Percentiles rank a stretch among this genome's conserved stretches.
phyloP scores from a whole-genome alignment of 2,113 vertebrate genomes.

The Bubo bubo region DNA sequence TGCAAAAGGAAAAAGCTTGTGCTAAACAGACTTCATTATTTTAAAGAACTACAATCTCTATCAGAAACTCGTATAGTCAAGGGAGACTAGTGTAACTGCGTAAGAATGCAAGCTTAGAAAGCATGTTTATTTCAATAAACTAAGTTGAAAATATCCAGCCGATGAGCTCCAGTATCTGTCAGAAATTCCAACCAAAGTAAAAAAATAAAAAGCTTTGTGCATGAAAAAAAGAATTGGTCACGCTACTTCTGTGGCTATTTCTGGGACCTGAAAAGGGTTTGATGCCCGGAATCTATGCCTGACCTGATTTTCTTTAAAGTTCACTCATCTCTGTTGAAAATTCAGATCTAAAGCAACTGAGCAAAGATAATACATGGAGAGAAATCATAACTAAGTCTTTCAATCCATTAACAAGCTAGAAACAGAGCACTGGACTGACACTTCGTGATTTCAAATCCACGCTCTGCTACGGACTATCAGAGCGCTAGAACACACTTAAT shows the following conservation, averaged over 20 bases:
- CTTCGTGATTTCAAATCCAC: neutral
- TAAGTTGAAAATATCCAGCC: neutral
- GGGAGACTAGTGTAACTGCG: neutral
- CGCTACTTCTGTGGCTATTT: constrained; percentile 44
- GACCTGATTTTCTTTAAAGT: constrained; percentile 70
- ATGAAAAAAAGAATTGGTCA: neutral
- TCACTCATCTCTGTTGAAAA: constrained; percentile 20
- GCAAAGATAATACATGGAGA: neutral
- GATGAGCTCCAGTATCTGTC: neutral
- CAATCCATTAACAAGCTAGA: neutral
- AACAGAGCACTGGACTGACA: neutral
- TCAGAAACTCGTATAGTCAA: neutral
- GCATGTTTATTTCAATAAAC: neutral
- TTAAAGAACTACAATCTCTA: neutral
- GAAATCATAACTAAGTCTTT: neutral
- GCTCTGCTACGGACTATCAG: neutral
- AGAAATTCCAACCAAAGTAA: neutral
- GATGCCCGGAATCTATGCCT: constrained; percentile 59
- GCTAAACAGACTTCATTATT: neutral
- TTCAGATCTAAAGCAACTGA: neutral
- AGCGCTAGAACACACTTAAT: accelerated
- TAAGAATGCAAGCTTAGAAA: neutral
- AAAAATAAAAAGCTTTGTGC: neutral
- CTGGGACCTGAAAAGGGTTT: constrained; percentile 34
- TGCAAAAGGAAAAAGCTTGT: no score